phyloP scores from a whole-genome alignment of 2,797 vertebrate genomes.

The Phalanger gymnotis region DNA sequence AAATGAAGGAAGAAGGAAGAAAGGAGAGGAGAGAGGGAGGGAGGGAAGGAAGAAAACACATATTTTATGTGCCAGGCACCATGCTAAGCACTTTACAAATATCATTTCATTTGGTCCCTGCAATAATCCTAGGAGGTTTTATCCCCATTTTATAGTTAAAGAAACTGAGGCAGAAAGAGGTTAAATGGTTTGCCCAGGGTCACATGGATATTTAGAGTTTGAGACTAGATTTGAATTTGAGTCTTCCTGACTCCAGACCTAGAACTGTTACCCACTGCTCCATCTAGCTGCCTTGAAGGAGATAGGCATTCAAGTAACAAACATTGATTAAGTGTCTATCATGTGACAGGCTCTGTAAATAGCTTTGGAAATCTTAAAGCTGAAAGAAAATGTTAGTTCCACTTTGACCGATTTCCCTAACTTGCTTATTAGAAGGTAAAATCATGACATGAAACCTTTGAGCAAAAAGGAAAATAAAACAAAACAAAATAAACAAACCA shows the following conservation, averaged over 20 bases:
- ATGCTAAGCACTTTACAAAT: not conserved
- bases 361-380: not conserved
- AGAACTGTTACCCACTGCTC: not conserved
- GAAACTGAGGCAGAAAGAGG: not conserved
- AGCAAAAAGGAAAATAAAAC: not conserved
- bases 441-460: not conserved
- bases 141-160: not conserved
- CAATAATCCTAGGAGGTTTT: not conserved
- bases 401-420: not conserved
- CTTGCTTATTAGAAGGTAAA: not conserved
- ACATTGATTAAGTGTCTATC: not conserved
- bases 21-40: not conserved
- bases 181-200: not conserved
- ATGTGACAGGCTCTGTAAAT: not conserved
- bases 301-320: not conserved
- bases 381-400: not conserved
- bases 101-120: not conserved
- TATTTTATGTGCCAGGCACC: not conserved
- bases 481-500: not conserved
- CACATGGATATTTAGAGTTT: not conserved
- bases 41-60: not conserved
- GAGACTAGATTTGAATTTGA: not conserved
- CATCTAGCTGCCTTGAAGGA: not conserved
- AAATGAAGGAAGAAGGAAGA: not conserved
- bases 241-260: not conserved